Conservation (phyloP, 2,888 invertebrate species). For the Hydropsyche betteni region DNA sequence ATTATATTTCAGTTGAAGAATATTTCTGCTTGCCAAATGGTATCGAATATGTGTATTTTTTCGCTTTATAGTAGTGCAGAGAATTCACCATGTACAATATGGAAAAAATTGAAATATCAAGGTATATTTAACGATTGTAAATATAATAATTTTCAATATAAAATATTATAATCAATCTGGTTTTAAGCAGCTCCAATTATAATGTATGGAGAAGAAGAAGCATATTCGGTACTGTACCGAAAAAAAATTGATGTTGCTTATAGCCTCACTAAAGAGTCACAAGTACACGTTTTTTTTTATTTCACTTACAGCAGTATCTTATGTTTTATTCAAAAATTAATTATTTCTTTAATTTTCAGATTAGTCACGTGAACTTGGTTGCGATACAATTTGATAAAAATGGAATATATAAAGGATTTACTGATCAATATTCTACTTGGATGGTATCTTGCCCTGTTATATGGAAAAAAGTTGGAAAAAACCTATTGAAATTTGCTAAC, state of each 20-base stretch:
- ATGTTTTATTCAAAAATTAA: neutral
- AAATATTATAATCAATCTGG: neutral
- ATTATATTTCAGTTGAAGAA: conserved; percentile 55
- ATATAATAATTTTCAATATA: neutral
- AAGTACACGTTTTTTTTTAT: conserved; percentile 54
- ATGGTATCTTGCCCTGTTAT: conserved; percentile 54
- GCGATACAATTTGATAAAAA: conserved; percentile 57
- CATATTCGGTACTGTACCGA: conserved; percentile 58
- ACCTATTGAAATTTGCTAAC: conserved; percentile 59
- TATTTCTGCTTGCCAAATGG: conserved; percentile 69
- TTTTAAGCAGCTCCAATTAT: conserved; percentile 56
- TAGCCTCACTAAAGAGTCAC: conserved; percentile 58
- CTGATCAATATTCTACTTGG: conserved; percentile 53
- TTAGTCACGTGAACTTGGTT: conserved; percentile 59
- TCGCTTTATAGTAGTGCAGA: conserved; percentile 65
- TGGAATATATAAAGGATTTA: conserved; percentile 59
- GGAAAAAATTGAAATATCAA: conserved; percentile 54
- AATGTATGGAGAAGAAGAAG: conserved; percentile 63
- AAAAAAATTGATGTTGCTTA: conserved; percentile 61
- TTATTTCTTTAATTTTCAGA: conserved; percentile 53
- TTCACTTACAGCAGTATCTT: neutral
- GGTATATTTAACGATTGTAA: conserved; percentile 23
- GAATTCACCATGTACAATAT: conserved; percentile 60
- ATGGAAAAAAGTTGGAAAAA: conserved; percentile 51
- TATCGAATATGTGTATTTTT: conserved; percentile 74